Evolutionary conservation across 2,888 invertebrate genomes (phyloP).

Genomic region (Drosophila villosipedis): DNA sequence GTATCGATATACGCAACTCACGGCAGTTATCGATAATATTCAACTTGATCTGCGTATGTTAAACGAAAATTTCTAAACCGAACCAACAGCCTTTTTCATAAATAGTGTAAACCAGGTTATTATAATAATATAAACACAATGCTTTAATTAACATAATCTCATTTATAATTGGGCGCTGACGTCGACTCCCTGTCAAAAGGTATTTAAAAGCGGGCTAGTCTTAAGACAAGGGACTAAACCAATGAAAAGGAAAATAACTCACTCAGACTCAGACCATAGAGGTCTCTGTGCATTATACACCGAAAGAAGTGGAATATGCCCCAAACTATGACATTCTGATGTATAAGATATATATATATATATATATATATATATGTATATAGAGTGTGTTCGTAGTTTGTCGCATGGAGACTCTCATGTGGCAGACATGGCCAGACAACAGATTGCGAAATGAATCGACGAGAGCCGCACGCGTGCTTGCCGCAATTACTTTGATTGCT

Average conservation of each 20-base stretch:
- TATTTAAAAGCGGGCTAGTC: neutral
- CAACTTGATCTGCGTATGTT: neutral
- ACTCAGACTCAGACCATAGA: too few relatives aligned
- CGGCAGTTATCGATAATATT: neutral
- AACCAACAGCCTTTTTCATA: neutral
- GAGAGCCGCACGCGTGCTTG: conserved; percentile 4
- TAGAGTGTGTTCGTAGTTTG: conserved; percentile 30
- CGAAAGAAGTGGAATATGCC: neutral
- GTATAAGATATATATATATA: neutral
- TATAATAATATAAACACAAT: neutral
- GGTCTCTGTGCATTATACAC: too few relatives aligned
- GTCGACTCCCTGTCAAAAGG: neutral
- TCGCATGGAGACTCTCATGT: conserved; percentile 17
- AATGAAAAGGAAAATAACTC: neutral
- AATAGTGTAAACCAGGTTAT: neutral
- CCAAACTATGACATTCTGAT: conserved; percentile 7
- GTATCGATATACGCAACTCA: neutral
- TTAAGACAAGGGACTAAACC: neutral
- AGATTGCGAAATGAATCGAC: conserved; percentile 50
- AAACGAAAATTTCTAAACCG: neutral
- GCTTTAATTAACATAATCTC: neutral
- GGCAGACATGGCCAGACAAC: conserved; percentile 27
- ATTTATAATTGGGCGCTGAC: too few relatives aligned
- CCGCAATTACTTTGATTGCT: conserved; percentile 65
- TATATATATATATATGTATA: neutral